Percentiles rank a stretch among this genome's conserved stretches.
phyloP scores from a whole-genome alignment of 2,113 vertebrate species.

The Xenotilapia longispinis region DNA sequence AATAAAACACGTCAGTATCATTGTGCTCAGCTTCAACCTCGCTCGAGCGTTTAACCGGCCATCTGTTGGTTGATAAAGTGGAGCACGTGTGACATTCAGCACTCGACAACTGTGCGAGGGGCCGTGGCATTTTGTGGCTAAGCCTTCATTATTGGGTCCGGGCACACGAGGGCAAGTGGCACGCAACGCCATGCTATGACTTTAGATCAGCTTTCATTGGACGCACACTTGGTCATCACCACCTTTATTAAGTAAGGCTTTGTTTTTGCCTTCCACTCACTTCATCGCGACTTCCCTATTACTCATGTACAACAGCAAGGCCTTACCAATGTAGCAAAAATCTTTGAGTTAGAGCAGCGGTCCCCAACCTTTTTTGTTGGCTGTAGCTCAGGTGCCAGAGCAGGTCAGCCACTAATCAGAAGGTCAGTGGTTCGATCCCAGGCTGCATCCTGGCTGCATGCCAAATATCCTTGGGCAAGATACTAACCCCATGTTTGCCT shows the following conservation, averaged over 20 bases:
- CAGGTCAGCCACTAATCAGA: too few relatives aligned
- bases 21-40: not conserved
- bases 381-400: too few relatives aligned
- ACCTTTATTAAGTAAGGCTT: not conserved
- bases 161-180: not conserved
- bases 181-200: not conserved
- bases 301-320: not conserved
- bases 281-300: not conserved
- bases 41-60: not conserved
- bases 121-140: slow-evolving; percentile 22
- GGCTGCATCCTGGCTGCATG: too few relatives aligned
- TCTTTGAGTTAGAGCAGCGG: not conserved
- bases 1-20: not conserved
- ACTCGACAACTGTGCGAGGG: slow-evolving; percentile 7
- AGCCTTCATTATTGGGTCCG: slow-evolving; percentile 16
- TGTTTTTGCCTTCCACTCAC: not conserved
- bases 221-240: not conserved
- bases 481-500: too few relatives aligned
- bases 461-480: too few relatives aligned
- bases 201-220: not conserved
- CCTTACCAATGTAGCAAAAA: not conserved
- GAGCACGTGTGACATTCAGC: slow-evolving; percentile 37
- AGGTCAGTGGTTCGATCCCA: too few relatives aligned
- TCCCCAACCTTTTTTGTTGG: too few relatives aligned
- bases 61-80: slow-evolving; percentile 17